Conservation (phyloP, 2,888 invertebrate species). For the Hedya salicella region DNA sequence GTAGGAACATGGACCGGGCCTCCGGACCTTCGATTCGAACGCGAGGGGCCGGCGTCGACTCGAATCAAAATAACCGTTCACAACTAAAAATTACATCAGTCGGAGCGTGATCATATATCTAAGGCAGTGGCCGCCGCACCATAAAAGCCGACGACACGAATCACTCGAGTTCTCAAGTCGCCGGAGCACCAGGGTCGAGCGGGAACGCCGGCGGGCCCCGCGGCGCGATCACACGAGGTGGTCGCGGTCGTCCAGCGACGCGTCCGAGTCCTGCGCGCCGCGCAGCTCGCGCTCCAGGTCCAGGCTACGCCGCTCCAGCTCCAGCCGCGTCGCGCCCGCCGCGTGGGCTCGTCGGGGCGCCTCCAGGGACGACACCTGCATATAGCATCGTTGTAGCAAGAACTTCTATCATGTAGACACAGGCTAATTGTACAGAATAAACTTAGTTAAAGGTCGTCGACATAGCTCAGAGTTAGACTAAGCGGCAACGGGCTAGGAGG, state of each 20-base stretch:
- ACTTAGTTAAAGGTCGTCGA: too few species aligned
- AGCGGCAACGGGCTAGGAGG: too few species aligned
- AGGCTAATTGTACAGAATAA: too few species aligned
- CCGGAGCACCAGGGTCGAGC: conserved; percentile 12
- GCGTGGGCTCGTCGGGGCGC: conserved; percentile 60
- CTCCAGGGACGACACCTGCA: conserved; percentile 79
- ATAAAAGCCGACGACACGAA: neutral
- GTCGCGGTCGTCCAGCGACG: conserved; percentile 78
- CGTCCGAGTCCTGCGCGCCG: conserved; percentile 73
- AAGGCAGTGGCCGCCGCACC: conserved; percentile 23
- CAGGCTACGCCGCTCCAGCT: conserved; percentile 80
- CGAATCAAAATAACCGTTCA: conserved; percentile 10
- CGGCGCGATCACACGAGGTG: conserved; percentile 71
- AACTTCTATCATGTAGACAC: too few species aligned
- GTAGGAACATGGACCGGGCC: conserved; percentile 53
- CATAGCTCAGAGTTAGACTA: too few species aligned
- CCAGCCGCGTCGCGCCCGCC: conserved; percentile 64
- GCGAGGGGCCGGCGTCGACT: too few species aligned
- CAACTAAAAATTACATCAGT: conserved; percentile 23
- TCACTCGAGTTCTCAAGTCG: conserved; percentile 11
- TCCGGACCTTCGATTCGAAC: neutral
- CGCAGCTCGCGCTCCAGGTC: conserved; percentile 82
- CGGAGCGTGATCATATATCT: conserved; percentile 3
- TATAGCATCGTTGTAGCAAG: neutral
- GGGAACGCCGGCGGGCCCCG: too few species aligned